Evolutionary conservation across 2,113 vertebrate species (phyloP).

Genomic region (Piaya cayana): DNA sequence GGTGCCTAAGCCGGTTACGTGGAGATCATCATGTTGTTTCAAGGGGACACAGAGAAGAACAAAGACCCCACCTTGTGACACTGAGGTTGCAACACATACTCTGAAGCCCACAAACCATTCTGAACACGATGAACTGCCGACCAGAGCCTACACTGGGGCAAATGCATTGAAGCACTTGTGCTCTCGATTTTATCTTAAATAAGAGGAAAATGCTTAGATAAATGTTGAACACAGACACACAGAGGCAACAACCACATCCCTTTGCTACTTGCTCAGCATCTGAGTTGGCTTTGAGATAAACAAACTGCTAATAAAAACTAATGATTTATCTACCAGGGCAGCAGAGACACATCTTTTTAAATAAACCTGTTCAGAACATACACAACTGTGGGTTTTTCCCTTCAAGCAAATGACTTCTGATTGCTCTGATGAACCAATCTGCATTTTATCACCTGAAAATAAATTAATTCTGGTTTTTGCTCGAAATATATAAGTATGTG

Average conservation of each 20-base stretch:
- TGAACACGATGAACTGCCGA: neutral
- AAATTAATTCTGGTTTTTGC: neutral
- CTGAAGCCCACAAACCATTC: too few relatives aligned
- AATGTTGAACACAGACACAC: neutral
- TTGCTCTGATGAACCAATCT: neutral
- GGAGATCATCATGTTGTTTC: neutral
- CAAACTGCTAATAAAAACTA: neutral
- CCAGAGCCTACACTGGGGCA: fast-evolving
- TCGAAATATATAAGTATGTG: neutral
- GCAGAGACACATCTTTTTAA: neutral
- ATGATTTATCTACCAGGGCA: neutral
- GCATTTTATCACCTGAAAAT: neutral
- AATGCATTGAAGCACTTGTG: neutral
- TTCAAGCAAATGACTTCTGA: neutral
- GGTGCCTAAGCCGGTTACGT: fast-evolving
- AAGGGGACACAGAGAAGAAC: neutral
- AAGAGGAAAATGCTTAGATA: neutral
- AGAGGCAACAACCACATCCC: neutral
- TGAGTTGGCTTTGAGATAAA: neutral
- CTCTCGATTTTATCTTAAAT: neutral
- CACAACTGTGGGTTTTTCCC: neutral
- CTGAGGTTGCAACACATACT: neutral
- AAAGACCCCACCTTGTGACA: neutral
- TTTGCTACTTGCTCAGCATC: neutral
- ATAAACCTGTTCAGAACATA: neutral